Percentiles rank a stretch among this genome's conserved stretches.
Evolutionary conservation across 2,888 invertebrate species (phyloP).

Genomic region (Anagyrus pseudococci): DNA sequence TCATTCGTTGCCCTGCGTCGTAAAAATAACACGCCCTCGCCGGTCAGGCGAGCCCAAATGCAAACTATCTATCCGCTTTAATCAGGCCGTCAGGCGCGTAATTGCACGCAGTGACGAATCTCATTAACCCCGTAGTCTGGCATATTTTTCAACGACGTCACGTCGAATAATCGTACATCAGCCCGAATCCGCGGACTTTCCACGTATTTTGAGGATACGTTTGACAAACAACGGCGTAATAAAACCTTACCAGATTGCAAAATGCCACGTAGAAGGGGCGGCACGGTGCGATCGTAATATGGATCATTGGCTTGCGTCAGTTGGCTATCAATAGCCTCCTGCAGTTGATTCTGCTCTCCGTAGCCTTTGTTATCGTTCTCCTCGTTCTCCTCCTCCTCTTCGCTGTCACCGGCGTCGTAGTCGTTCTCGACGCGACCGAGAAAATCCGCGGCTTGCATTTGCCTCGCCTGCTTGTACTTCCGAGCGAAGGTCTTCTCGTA

Average conservation of each 20-base stretch:
- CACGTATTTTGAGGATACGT: not conserved
- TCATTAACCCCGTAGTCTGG: no score
- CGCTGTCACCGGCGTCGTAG: slow-evolving; percentile 26
- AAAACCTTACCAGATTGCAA: not conserved
- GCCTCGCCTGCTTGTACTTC: slow-evolving; percentile 44
- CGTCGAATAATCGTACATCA: no score
- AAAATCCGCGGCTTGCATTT: not conserved
- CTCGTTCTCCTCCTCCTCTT: slow-evolving; percentile 25
- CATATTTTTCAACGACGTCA: no score
- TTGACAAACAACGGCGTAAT: not conserved
- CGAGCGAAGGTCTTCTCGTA: slow-evolving; percentile 47
- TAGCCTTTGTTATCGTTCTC: slow-evolving; percentile 11
- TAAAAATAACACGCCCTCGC: no score
- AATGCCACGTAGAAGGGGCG: no score
- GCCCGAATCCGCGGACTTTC: no score
- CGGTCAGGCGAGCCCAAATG: no score
- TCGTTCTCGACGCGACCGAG: slow-evolving; percentile 25
- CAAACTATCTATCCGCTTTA: no score
- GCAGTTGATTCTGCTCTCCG: not conserved
- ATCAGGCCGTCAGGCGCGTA: no score
- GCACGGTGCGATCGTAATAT: no score
- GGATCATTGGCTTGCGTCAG: slow-evolving; percentile 12
- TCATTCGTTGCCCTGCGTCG: no score
- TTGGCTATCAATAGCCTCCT: not conserved
- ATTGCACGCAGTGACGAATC: no score